phyloP scores from a whole-genome alignment of 2,888 invertebrate species.

The Hemicrepidius hirtus region DNA sequence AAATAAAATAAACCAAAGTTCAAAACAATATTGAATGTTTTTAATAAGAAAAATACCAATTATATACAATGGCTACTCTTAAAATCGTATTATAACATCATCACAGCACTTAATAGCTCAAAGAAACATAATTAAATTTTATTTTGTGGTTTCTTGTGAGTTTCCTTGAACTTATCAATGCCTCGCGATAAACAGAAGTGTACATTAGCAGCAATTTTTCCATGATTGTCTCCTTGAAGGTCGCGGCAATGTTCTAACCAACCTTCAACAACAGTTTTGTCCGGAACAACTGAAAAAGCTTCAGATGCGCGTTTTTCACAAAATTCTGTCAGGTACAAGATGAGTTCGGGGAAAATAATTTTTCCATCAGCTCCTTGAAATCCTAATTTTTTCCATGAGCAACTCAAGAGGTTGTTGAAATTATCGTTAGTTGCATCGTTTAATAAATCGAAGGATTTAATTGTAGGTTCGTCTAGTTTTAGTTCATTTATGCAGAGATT shows the following conservation, averaged over 20 bases:
- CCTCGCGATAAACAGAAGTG: constrained; percentile 7
- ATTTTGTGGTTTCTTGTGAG: constrained; percentile 1
- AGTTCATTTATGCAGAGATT: background rate
- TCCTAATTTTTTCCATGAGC: constrained; percentile 12
- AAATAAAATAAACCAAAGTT: no score
- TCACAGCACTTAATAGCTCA: no score
- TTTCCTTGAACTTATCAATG: constrained; percentile 7
- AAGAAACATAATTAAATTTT: no score
- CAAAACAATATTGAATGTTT: no score
- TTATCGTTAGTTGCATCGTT: background rate
- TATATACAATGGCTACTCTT: no score
- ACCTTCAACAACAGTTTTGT: background rate
- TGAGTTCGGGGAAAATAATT: constrained; percentile 5
- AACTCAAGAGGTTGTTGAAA: constrained; percentile 1
- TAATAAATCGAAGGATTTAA: background rate
- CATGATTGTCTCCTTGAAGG: background rate
- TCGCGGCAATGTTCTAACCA: background rate
- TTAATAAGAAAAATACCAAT: no score
- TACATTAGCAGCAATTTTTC: background rate
- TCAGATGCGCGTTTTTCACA: background rate
- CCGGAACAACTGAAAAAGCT: background rate
- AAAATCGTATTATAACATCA: no score
- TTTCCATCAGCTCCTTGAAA: constrained; percentile 1
- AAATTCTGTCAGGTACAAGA: background rate
- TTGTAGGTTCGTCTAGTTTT: background rate